Evolutionary conservation across 1,140 invertebrate species (phyloP), one percentile per base, ranked within the genome.

Genomic region (Chironomus striatipennis): DNA sequence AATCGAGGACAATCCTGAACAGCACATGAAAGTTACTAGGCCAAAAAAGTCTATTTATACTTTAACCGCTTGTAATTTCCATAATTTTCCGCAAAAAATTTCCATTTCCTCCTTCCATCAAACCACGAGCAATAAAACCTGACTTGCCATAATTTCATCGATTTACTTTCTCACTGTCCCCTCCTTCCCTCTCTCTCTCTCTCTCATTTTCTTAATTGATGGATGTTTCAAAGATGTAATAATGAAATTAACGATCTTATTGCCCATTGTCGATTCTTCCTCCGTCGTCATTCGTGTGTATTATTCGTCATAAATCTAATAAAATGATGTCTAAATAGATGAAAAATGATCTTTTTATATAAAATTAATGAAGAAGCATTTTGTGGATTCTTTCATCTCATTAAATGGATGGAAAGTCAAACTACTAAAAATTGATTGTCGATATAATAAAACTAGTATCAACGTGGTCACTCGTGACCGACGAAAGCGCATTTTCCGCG

Each of bases 171-270:
- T 57, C 43, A 47, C 15, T 4, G 9, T 47, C 43, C 15, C 8
- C n/a, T n/a, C n/a, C n/a, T n/a, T n/a, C n/a, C n/a, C n/a, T n/a
- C n/a, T 47, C 43, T 8, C 5, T 34, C 24, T 34, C 24, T 34
- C 5, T 34, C 24, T 15, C 15, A 4, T 15, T n/a, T 15, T 1
- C 12, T 57, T 57, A 57, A 57, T 57, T 57, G 47, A 57, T 57
- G 47, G 4, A 57, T n/a, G 47, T 57, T 57, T 10, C n/a, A 5
- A 57, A n/a, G 47, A 57, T 57, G 47, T 57, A 57, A 34, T 34
- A 47, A 57, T 57, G 47, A 57, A 57, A 12, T 34, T 57, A 57
- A 57, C n/a, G 47, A 57, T 57, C 47, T 57, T 57, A 57, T 57
- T 12, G 47, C n/a, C n/a, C 47, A 57, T 5, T 57, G 47, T 57